These are phyloP conservation scores for Meda fulgida DNA, from an alignment of 2,797 vertebrate species.

Conservation along the genomic window DNA sequence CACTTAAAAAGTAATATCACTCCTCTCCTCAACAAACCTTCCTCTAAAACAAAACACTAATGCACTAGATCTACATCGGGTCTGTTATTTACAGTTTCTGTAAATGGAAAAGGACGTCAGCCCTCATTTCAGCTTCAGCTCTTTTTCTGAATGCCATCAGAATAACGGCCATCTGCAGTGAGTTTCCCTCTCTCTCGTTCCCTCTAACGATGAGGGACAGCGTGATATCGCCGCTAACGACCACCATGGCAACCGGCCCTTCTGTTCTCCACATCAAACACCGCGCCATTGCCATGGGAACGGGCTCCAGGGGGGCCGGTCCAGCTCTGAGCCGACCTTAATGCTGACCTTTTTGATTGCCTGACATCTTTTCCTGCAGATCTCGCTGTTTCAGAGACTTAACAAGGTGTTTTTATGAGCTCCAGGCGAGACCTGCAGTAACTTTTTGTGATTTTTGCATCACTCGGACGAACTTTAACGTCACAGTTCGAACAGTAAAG, in stretches of 20 bases:
- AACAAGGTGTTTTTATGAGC: slow-evolving; percentile 44
- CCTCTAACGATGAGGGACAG: slow-evolving; percentile 46
- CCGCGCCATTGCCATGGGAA: slow-evolving; percentile 59
- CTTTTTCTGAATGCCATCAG: slow-evolving; percentile 19
- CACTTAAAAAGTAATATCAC: neutral
- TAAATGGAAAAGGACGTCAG: neutral
- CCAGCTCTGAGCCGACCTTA: slow-evolving; percentile 14
- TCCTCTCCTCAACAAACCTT: neutral
- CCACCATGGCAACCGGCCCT: slow-evolving; percentile 61
- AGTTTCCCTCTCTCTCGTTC: neutral
- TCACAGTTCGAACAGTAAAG: neutral
- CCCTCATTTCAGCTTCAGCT: neutral
- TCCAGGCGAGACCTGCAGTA: neutral
- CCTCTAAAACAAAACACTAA: neutral
- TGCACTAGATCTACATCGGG: neutral
- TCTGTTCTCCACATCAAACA: slow-evolving; percentile 52
- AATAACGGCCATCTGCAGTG: slow-evolving; percentile 42
- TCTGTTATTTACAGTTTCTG: neutral
- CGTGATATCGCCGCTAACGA: slow-evolving; percentile 41
- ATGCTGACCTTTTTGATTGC: slow-evolving; percentile 52
- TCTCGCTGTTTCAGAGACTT: neutral
- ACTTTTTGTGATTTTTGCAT: slow-evolving; percentile 5
- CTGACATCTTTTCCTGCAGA: neutral
- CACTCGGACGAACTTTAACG: neutral
- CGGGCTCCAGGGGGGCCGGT: slow-evolving; percentile 48